Evolutionary conservation across 2,888 invertebrate genomes (phyloP).

Genomic region (Oligia fasciuncula): DNA sequence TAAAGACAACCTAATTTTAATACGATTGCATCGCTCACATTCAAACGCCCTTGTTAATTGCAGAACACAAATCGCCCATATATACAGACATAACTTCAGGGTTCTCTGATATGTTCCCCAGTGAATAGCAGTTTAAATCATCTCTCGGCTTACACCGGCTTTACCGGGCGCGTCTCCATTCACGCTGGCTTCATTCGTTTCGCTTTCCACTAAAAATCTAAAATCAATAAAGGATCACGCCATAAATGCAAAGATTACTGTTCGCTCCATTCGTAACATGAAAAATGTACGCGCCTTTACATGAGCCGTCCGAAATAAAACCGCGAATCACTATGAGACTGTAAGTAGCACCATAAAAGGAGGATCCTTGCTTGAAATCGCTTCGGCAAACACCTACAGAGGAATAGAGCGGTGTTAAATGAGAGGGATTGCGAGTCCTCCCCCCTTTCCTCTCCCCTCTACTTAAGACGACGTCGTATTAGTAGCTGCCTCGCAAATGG

Average conservation of each 20-base stretch:
- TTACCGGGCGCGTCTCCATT: conserved; percentile 88
- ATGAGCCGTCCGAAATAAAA: conserved; percentile 89
- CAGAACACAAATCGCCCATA: conserved; percentile 64
- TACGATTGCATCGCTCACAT: conserved; percentile 14
- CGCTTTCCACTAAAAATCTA: conserved; percentile 90
- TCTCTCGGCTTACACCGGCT: conserved; percentile 87
- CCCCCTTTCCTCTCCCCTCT: conserved; percentile 72
- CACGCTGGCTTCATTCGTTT: conserved; percentile 88
- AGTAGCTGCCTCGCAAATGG: conserved; percentile 81
- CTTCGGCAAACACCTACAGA: conserved; percentile 90
- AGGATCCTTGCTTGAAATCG: conserved; percentile 87
- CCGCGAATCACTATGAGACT: conserved; percentile 90
- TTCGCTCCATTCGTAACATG: conserved; percentile 86
- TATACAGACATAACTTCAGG: conserved; percentile 75
- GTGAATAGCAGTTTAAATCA: conserved; percentile 89
- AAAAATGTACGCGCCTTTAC: conserved; percentile 88
- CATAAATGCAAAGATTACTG: conserved; percentile 90
- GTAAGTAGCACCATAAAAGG: conserved; percentile 89
- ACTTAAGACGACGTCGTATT: conserved; percentile 82
- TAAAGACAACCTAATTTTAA: conserved; percentile 8
- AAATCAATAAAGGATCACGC: conserved; percentile 90
- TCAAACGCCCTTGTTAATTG: conserved; percentile 54
- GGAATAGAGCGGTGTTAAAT: conserved; percentile 89
- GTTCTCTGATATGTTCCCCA: conserved; percentile 81
- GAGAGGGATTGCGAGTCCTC: conserved; percentile 87